Conservation (phyloP, 2,113 vertebrate genomes). For the Notothenia coriiceps region DNA sequence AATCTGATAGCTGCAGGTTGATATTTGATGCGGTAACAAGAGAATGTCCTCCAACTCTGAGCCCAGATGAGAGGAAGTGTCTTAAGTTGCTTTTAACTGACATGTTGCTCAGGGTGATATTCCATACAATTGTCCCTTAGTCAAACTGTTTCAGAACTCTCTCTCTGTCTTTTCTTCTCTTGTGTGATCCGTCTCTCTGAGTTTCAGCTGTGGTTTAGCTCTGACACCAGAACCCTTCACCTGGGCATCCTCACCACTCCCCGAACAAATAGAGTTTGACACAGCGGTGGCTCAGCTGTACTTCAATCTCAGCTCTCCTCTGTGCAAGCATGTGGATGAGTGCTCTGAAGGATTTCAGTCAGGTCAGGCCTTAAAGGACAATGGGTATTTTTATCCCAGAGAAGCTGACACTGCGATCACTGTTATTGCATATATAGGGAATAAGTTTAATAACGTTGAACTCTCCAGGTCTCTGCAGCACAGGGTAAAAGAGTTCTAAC, state of each 20-base stretch:
- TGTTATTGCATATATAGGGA: slow-evolving; percentile 23
- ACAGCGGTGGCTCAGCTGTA: slow-evolving; percentile 46
- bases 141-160: slow-evolving; percentile 1
- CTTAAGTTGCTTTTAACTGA: slow-evolving; percentile 4
- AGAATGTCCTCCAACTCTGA: background rate
- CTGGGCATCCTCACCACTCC: slow-evolving; percentile 35
- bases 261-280: slow-evolving; percentile 59
- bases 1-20: slow-evolving; percentile 38
- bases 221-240: slow-evolving; percentile 38
- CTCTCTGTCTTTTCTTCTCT: slow-evolving; percentile 4
- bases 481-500: background rate
- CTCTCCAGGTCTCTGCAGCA: slow-evolving; percentile 5
- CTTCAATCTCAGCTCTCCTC: slow-evolving; percentile 31
- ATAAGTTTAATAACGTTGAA: slow-evolving; percentile 1
- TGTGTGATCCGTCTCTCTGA: background rate
- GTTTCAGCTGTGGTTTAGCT: slow-evolving; percentile 31
- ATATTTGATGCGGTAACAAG: slow-evolving; percentile 37
- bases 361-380: slow-evolving; percentile 56
- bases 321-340: slow-evolving; percentile 44
- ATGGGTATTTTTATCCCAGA: slow-evolving; percentile 50
- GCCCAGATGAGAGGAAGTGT: background rate
- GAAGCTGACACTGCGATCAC: slow-evolving; percentile 41
- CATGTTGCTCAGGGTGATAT: slow-evolving; percentile 9
- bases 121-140: slow-evolving; percentile 13
- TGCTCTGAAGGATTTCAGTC: slow-evolving; percentile 42